Evolutionary conservation across 2,797 vertebrate species (phyloP).

Genomic region (Tapera naevia): DNA sequence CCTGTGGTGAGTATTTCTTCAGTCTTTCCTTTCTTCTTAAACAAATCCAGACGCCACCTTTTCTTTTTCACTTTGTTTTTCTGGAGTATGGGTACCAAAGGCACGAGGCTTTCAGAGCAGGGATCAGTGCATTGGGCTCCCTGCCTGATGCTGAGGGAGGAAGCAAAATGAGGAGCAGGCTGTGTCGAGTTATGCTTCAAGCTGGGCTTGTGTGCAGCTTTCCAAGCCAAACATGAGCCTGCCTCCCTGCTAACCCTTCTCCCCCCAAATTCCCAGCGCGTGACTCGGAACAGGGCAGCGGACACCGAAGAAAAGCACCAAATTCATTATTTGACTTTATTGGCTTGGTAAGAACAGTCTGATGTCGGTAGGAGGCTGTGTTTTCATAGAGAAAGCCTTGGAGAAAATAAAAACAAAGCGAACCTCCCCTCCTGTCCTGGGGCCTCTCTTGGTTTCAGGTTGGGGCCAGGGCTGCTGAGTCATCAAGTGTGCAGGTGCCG

Average conservation of each 20-base stretch:
- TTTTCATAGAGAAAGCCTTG: constrained; percentile 58
- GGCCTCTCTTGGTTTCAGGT: background rate
- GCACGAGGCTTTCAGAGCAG: background rate
- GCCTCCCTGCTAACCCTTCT: background rate
- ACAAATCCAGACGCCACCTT: background rate
- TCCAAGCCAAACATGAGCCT: constrained; percentile 45
- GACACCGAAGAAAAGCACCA: background rate
- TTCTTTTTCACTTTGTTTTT: background rate
- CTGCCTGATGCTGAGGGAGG: background rate
- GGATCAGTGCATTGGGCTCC: background rate
- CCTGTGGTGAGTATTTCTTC: background rate
- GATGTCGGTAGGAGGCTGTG: constrained; percentile 58
- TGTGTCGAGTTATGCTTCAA: background rate
- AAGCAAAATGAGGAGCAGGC: background rate
- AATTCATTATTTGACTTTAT: constrained; percentile 19
- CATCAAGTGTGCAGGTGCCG: constrained; percentile 31
- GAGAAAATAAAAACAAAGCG: constrained; percentile 48
- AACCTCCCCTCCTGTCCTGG: background rate
- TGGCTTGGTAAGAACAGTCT: background rate
- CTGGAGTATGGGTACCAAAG: background rate
- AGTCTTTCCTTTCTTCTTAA: background rate
- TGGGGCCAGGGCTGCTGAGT: constrained; percentile 29
- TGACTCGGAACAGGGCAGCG: background rate
- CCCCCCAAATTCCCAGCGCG: background rate
- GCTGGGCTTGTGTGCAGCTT: background rate